A percentile compares a stretch with the other conserved stretches of the same genome.
phyloP scores from a whole-genome alignment of 1,140 invertebrate genomes.

The Heliconius congener region DNA sequence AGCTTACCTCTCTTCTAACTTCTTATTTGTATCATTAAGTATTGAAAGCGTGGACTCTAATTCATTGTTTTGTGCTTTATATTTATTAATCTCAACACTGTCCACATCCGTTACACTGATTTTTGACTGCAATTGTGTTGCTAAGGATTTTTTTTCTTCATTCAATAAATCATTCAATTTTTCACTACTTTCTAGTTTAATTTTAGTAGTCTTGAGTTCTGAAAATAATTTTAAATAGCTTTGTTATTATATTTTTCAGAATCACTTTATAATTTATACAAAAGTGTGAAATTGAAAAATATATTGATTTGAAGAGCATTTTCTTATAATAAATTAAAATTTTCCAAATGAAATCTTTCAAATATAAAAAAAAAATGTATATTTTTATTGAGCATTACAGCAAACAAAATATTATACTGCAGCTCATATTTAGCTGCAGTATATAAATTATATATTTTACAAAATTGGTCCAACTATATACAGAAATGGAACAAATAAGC shows the following conservation, averaged over 20 bases:
- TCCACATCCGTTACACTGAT: constrained; percentile 44
- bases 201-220: constrained; percentile 51
- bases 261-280: too few species aligned
- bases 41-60: constrained; percentile 48
- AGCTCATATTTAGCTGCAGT: background rate
- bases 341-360: background rate
- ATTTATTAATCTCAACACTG: constrained; percentile 44
- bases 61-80: constrained; percentile 49
- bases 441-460: too few species aligned
- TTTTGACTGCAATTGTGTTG: constrained; percentile 48
- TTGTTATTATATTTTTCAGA: too few species aligned
- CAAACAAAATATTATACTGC: too few species aligned
- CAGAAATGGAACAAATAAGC: too few species aligned
- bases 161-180: constrained; percentile 44
- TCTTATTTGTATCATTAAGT: constrained; percentile 51
- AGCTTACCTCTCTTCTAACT: constrained; percentile 64
- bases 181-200: constrained; percentile 49
- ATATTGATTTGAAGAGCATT: too few species aligned
- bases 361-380: constrained; percentile 38
- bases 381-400: constrained; percentile 27
- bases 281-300: too few species aligned
- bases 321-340: too few species aligned
- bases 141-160: constrained; percentile 52
- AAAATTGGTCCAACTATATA: too few species aligned
- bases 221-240: constrained; percentile 39